Evolutionary conservation across 2,888 invertebrate genomes (phyloP).

Genomic region (Apodemia hepburni): DNA sequence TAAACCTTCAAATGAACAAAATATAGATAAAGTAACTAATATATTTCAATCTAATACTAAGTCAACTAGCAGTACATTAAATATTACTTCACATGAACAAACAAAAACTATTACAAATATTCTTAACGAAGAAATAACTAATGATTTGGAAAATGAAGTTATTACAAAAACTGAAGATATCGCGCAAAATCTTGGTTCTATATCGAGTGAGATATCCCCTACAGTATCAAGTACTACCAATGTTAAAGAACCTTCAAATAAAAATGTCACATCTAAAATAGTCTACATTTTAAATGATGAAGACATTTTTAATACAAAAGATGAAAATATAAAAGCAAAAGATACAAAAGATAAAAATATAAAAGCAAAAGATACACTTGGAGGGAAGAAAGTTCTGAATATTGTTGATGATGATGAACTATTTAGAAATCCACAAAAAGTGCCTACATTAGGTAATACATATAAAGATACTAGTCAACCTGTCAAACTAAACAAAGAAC

Average conservation of each 20-base stretch:
- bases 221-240: not conserved
- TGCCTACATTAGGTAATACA: slow-evolving; percentile 22
- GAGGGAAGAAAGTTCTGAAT: slow-evolving; percentile 24
- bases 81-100: too few species aligned
- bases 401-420: slow-evolving; percentile 32
- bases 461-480: slow-evolving; percentile 19
- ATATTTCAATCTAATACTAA: not conserved
- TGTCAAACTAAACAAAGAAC: slow-evolving; percentile 10
- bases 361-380: slow-evolving; percentile 21
- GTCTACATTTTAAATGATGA: slow-evolving; percentile 66
- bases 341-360: slow-evolving; percentile 16
- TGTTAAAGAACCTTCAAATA: slow-evolving; percentile 19
- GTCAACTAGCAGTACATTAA: not conserved
- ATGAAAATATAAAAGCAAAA: slow-evolving; percentile 20
- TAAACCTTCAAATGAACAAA: not conserved
- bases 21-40: not conserved
- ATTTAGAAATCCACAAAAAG: slow-evolving; percentile 30
- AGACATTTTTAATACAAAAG: slow-evolving; percentile 51
- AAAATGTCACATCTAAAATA: slow-evolving; percentile 51
- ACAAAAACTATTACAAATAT: not conserved
- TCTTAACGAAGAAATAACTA: not conserved
- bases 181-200: not conserved
- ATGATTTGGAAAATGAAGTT: not conserved
- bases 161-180: not conserved
- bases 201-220: not conserved